These are phyloP conservation scores for Silurus lanzhouensis DNA, from an alignment of 2,797 vertebrate species.

Conservation along the genomic window DNA sequence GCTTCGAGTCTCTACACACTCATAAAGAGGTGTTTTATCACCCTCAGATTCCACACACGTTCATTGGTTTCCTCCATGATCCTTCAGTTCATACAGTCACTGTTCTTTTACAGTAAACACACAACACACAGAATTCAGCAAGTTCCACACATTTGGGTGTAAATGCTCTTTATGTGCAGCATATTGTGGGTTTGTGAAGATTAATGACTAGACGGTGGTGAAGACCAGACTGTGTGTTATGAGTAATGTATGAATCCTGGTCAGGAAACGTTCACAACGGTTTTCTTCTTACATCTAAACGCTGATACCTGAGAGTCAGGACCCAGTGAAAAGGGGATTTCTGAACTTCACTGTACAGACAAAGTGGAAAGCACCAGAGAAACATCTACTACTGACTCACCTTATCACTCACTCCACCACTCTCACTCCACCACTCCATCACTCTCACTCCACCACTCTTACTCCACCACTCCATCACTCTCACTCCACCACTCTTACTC, in stretches of 20 bases:
- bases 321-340: not conserved
- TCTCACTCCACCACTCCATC: no score
- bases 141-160: not conserved
- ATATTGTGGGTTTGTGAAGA: not conserved
- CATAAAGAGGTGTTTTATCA: not conserved
- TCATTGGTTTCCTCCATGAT: not conserved
- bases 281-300: not conserved
- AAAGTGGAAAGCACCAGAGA: not conserved
- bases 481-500: not conserved
- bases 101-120: not conserved
- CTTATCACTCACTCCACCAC: not conserved
- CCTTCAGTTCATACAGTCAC: not conserved
- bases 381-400: no score
- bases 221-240: not conserved
- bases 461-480: no score
- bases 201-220: not conserved
- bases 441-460: no score
- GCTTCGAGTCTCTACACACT: no score
- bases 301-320: not conserved
- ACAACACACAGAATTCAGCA: not conserved
- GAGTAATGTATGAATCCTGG: not conserved
- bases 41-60: not conserved
- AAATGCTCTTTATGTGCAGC: not conserved
- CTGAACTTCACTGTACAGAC: not conserved
- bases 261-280: not conserved